Conservation (phyloP, 2,113 vertebrate genomes). For the Rhombomys opimus region DNA sequence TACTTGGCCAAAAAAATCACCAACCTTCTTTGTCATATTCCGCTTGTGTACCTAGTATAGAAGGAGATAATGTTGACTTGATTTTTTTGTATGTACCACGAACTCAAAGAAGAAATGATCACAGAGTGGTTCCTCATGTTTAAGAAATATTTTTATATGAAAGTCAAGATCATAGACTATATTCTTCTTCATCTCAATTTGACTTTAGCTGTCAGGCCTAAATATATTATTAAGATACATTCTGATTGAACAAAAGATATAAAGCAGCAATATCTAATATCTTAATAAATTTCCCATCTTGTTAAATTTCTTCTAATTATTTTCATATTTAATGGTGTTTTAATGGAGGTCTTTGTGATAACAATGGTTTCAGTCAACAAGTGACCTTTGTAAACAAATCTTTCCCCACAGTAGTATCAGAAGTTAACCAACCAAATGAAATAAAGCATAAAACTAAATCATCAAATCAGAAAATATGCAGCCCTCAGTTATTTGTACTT, state of each 20-base stretch:
- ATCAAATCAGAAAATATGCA: neutral
- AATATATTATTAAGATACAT: neutral
- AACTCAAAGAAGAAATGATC: slow-evolving; percentile 14
- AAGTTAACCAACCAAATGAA: neutral
- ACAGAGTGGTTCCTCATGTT: neutral
- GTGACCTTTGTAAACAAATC: neutral
- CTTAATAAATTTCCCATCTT: neutral
- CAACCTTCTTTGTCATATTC: neutral
- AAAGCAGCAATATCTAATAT: neutral
- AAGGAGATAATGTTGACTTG: neutral
- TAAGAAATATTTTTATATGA: neutral
- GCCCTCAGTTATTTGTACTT: neutral
- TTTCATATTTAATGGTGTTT: neutral
- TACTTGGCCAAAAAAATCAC: neutral
- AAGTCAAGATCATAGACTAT: neutral
- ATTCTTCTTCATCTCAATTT: no score
- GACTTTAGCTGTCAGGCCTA: no score
- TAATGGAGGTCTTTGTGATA: neutral
- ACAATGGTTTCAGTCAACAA: neutral
- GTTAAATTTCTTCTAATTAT: neutral
- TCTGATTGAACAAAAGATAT: neutral
- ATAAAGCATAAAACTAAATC: neutral
- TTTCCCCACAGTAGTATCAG: neutral
- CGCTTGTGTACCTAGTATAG: neutral
- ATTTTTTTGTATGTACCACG: neutral